phyloP scores from a whole-genome alignment of 2,888 invertebrate species.

The Ametastegia equiseti region DNA sequence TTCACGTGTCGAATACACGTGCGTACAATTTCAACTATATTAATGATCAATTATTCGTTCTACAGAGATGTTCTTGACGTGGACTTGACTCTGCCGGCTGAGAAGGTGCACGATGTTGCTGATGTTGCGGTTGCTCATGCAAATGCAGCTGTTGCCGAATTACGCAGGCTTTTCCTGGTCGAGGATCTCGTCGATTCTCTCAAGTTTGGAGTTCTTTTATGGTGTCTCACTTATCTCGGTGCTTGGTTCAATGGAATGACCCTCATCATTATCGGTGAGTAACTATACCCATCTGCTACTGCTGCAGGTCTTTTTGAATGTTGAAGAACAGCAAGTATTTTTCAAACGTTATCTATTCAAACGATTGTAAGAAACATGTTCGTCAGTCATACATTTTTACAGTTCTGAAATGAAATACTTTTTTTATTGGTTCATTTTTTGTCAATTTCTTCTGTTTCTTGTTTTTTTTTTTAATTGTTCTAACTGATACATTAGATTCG shows the following conservation, averaged over 20 bases:
- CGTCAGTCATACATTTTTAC: no score
- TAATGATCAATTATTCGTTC: not conserved
- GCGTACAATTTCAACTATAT: no score
- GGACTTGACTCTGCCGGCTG: slow-evolving; percentile 92
- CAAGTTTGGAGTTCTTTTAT: slow-evolving; percentile 96
- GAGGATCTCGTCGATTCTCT: slow-evolving; percentile 97
- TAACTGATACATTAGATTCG: no score
- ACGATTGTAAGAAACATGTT: no score
- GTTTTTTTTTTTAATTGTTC: no score
- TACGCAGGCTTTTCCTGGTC: slow-evolving; percentile 96
- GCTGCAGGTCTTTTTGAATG: no score
- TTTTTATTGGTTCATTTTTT: slow-evolving; percentile 14
- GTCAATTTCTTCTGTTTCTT: slow-evolving; percentile 3
- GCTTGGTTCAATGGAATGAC: slow-evolving; percentile 99
- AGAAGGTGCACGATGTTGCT: slow-evolving; percentile 93
- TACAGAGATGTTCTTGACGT: slow-evolving; percentile 88
- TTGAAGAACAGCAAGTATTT: no score
- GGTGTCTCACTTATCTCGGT: slow-evolving; percentile 98
- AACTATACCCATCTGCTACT: not conserved
- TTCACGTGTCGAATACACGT: no score
- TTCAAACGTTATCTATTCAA: no score
- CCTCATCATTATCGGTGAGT: slow-evolving; percentile 94
- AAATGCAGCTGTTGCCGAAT: slow-evolving; percentile 88
- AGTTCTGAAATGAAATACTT: no score
- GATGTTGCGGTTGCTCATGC: slow-evolving; percentile 92